Base-by-base conservation (phyloP, 2,797 vertebrate genomes). In the Sebastes variabilis region DNA sequence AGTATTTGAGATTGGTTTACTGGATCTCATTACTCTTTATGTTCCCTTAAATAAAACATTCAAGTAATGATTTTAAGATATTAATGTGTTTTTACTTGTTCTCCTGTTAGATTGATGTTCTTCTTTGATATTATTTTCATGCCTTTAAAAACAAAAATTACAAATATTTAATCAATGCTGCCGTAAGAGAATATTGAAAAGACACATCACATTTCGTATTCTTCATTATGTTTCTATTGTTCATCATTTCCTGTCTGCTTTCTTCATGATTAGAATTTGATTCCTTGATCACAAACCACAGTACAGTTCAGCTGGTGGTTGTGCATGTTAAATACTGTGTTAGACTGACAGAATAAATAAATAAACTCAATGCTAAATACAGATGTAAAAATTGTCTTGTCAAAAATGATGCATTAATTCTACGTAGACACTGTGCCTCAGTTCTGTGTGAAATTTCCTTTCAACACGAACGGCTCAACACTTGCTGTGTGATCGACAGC, bases 401-500 rank as follows among this genome's bases (percentile, higher is more conserved):
- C 24, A 27, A 66, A 72, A 76, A 30, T 59, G 42, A 46, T 34
- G 38, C 69, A 59, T 75, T 78, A 52, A 61, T 36, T 74, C 38
- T 27, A 18, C 55, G 2, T 4, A 24, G 11, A 65, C 29, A 22
- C n/a, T 30, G 32, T 14, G 4, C 22, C 65, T 81, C 42, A 32
- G 30, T 8, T 77, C 55, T 67, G 54, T 72, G 49, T 55, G 34
- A 70, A 27, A 80, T 73, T 59, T 65, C 25, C 65, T 62, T 68
- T 71, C 25, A 30, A 32, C 72, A 61, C 34, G 32, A 83, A 77
- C 46, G 36, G 38, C 56, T 74, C 3, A 1, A 72, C 64, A 34
- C 67, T 52, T 42, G 46, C 34, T 46, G 59, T 69, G 73, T 81
- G 85, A 89, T 66, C n/a, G 81, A 87, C 78, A 79, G 84, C 55